phyloP scores from a whole-genome alignment of 2,888 invertebrate genomes.

The Erannis defoliaria region DNA sequence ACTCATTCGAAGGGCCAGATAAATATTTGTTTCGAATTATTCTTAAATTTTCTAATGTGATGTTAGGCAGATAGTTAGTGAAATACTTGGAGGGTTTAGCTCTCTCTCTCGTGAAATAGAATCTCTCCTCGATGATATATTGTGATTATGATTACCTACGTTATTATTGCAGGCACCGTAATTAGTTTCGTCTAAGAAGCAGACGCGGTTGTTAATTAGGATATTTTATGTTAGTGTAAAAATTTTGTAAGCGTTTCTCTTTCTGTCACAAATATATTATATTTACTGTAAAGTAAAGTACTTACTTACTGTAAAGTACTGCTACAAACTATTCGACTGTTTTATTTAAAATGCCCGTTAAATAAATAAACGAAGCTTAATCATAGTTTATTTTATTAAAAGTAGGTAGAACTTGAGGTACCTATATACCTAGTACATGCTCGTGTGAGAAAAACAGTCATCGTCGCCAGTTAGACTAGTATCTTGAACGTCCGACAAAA shows the following conservation, averaged over 20 bases:
- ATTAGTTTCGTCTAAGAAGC: slow-evolving; percentile 16
- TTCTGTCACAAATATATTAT: slow-evolving; percentile 1
- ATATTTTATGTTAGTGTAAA: slow-evolving; percentile 15
- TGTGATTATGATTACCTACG: slow-evolving; percentile 36
- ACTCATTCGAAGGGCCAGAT: slow-evolving; percentile 36
- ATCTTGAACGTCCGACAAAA: slow-evolving; percentile 5
- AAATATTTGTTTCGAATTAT: slow-evolving; percentile 5
- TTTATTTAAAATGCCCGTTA: too few relatives aligned
- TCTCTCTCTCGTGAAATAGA: too few relatives aligned
- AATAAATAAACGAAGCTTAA: too few relatives aligned
- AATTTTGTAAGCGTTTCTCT: slow-evolving; percentile 14
- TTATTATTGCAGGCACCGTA: slow-evolving; percentile 18
- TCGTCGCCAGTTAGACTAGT: slow-evolving; percentile 4
- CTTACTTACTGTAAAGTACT: too few relatives aligned
- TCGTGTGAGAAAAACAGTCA: neutral
- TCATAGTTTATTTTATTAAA: too few relatives aligned
- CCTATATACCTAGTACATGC: too few relatives aligned
- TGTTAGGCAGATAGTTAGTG: slow-evolving; percentile 1
- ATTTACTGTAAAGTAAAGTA: neutral
- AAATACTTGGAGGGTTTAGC: too few relatives aligned
- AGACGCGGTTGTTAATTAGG: slow-evolving; percentile 2
- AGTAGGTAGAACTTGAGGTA: too few relatives aligned
- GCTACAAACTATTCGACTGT: too few relatives aligned
- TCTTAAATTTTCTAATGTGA: slow-evolving; percentile 22
- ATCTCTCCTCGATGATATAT: slow-evolving; percentile 39